Conservation (phyloP, 2,888 invertebrate genomes). For the Catotricha subobsoleta region DNA sequence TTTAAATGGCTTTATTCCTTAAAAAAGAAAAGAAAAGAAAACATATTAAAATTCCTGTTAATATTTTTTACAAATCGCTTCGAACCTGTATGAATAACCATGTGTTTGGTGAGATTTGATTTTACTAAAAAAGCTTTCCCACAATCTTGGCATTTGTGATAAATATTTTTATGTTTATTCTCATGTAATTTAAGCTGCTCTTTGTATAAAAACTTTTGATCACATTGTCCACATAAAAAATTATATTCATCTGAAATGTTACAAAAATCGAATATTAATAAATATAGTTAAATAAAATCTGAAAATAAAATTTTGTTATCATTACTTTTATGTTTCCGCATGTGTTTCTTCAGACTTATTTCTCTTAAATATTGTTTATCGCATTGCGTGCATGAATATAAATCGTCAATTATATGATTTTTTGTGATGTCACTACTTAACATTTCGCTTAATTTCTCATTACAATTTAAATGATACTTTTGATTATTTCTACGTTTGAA, state of each 20-base stretch:
- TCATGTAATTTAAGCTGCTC: slow-evolving; percentile 41
- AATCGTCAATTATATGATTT: slow-evolving; percentile 42
- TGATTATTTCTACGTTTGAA: slow-evolving; percentile 49
- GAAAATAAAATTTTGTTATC: not conserved
- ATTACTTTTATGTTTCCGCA: slow-evolving; percentile 38
- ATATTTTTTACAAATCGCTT: too few species aligned
- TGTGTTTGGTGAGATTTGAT: slow-evolving; percentile 51
- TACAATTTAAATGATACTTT: slow-evolving; percentile 45
- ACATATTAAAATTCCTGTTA: too few species aligned
- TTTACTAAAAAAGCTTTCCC: slow-evolving; percentile 37
- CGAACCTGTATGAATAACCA: slow-evolving; percentile 23
- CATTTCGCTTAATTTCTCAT: too few species aligned
- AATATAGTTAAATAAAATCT: not conserved
- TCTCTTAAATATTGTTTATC: slow-evolving; percentile 48
- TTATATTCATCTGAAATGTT: slow-evolving; percentile 8
- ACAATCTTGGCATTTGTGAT: slow-evolving; percentile 41
- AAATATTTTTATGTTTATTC: slow-evolving; percentile 41
- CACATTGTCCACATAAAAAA: slow-evolving; percentile 40
- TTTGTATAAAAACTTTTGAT: slow-evolving; percentile 39
- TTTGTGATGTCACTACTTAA: too few species aligned
- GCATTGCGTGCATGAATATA: slow-evolving; percentile 43
- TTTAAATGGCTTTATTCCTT: too few species aligned
- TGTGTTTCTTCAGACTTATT: slow-evolving; percentile 52
- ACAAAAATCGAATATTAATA: too few species aligned
- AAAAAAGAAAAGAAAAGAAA: too few species aligned